Percentiles rank a stretch among this genome's conserved stretches.
These are phyloP conservation scores for Macrotis lagotis DNA, from an alignment of 2,113 vertebrate genomes.

Conservation along the genomic window DNA sequence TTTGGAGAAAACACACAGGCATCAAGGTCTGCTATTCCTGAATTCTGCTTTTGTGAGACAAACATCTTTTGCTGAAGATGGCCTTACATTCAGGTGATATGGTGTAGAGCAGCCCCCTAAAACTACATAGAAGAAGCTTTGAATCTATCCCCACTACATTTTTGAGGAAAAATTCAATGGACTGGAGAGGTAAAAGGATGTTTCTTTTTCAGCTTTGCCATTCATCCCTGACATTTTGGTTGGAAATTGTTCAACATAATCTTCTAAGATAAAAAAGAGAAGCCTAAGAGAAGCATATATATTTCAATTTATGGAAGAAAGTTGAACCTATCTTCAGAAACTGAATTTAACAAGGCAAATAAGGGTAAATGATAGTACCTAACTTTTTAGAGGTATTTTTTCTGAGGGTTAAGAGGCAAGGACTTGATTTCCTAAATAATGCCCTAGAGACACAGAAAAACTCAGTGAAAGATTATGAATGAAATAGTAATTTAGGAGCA, in stretches of 20 bases:
- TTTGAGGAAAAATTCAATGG: neutral
- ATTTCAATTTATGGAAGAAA: neutral
- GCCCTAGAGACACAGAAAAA: neutral
- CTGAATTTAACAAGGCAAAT: neutral
- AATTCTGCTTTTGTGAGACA: conserved; percentile 65
- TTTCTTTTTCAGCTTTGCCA: neutral
- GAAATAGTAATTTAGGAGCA: neutral
- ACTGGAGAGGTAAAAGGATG: neutral
- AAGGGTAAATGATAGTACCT: neutral
- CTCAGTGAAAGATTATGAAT: neutral
- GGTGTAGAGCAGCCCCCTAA: neutral
- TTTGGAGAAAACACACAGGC: neutral
- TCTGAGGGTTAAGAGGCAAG: neutral
- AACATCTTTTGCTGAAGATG: neutral
- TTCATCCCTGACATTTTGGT: neutral
- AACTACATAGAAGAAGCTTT: neutral
- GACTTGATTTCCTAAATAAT: fast-evolving
- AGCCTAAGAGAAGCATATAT: fast-evolving
- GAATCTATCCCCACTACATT: neutral
- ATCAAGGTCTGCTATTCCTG: conserved; percentile 67
- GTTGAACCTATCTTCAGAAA: neutral
- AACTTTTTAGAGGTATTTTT: neutral
- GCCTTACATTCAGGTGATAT: neutral
- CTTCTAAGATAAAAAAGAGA: neutral
- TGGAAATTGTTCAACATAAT: neutral